A percentile compares a stretch with the other conserved stretches of the same genome.
These are phyloP conservation scores for Siniperca undulata DNA, from an alignment of 2,797 vertebrate species.

Conservation along the genomic window DNA sequence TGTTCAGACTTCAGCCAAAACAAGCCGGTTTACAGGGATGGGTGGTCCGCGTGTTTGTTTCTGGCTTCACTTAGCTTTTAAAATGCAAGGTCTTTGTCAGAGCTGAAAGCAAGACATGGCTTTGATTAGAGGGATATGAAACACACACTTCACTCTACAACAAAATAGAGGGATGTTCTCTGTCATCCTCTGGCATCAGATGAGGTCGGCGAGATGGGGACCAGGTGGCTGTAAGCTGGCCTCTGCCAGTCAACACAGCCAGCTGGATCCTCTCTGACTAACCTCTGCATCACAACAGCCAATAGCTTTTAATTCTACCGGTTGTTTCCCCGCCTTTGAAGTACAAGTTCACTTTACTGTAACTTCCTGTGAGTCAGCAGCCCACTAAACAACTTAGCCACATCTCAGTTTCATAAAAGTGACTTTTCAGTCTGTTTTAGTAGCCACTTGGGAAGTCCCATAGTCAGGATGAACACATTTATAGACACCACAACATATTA, in stretches of 20 bases:
- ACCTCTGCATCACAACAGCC: conserved; percentile 74
- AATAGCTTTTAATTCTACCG: conserved; percentile 77
- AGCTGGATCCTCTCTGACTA: conserved; percentile 82
- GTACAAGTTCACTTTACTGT: conserved; percentile 60
- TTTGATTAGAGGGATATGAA: conserved; percentile 86
- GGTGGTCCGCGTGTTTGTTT: conserved; percentile 85
- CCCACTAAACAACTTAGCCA: conserved; percentile 54
- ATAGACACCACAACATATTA: conserved; percentile 40
- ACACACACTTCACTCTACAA: conserved; percentile 66
- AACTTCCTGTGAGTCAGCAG: conserved; percentile 76
- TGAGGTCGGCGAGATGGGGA: conserved; percentile 77
- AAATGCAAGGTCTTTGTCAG: conserved; percentile 80
- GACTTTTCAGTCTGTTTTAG: conserved; percentile 39
- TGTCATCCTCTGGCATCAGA: conserved; percentile 77
- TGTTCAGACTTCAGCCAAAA: conserved; percentile 76
- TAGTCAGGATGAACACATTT: conserved; percentile 51
- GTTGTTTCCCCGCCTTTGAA: conserved; percentile 72
- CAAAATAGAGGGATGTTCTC: conserved; percentile 76
- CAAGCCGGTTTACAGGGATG: conserved; percentile 80
- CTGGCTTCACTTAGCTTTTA: conserved; percentile 78
- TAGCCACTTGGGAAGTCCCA: conserved; percentile 49
- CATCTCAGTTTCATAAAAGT: conserved; percentile 64
- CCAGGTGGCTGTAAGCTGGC: conserved; percentile 75
- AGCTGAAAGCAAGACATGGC: conserved; percentile 71
- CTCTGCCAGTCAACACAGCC: conserved; percentile 68